phyloP scores from a whole-genome alignment of 2,888 invertebrate genomes.

The Melieria crassipennis region DNA sequence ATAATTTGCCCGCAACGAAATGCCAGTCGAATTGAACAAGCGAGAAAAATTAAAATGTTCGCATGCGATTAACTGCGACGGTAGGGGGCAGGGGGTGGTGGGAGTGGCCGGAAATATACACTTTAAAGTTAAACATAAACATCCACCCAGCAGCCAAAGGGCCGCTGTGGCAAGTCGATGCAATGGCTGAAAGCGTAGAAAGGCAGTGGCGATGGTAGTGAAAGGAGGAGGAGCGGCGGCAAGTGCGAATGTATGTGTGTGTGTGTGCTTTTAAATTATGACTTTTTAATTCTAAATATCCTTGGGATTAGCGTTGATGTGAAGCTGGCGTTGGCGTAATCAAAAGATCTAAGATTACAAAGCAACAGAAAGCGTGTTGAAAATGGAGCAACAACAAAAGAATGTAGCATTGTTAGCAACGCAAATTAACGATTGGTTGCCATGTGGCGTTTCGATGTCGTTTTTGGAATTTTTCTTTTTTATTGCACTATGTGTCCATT shows the following conservation, averaged over 20 bases:
- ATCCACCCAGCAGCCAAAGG: no score
- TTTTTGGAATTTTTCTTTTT: not conserved
- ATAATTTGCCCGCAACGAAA: slow-evolving; percentile 33
- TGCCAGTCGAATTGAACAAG: slow-evolving; percentile 35
- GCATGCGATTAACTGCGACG: slow-evolving; percentile 20
- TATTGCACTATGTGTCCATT: no score
- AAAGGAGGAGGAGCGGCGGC: no score
- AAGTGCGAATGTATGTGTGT: no score
- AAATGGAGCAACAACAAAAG: slow-evolving; percentile 33
- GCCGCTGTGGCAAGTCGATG: no score
- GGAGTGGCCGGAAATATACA: slow-evolving; percentile 17
- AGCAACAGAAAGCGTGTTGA: slow-evolving; percentile 49
- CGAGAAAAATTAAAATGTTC: slow-evolving; percentile 32
- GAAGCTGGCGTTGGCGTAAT: slow-evolving; percentile 13
- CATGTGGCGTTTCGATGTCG: slow-evolving; percentile 21
- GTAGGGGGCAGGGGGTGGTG: no score
- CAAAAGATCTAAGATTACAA: slow-evolving; percentile 50
- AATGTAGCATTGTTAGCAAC: slow-evolving; percentile 20
- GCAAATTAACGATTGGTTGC: slow-evolving; percentile 25
- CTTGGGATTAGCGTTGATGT: slow-evolving; percentile 36
- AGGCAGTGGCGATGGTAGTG: no score
- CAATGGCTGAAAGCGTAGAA: no score
- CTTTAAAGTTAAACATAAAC: not conserved
- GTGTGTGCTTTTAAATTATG: slow-evolving; percentile 48
- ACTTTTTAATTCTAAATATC: slow-evolving; percentile 44